Conservation (phyloP, 2,888 invertebrate species). For the Calliphora vomitoria region DNA sequence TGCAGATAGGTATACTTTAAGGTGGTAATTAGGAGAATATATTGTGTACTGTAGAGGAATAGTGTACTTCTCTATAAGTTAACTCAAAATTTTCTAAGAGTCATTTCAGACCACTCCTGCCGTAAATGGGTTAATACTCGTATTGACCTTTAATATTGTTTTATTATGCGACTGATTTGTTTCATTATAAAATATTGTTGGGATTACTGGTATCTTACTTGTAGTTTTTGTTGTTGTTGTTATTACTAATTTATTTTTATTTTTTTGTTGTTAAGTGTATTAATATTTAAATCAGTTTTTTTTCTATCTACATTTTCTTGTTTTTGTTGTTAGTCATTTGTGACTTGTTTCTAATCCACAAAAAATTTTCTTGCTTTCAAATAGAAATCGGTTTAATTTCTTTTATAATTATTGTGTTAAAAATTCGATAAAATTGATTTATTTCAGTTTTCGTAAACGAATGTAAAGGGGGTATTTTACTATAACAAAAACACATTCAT, state of each 20-base stretch:
- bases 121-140: constrained; percentile 30
- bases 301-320: constrained; percentile 65
- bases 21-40: too few relatives aligned
- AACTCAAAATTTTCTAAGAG: too few relatives aligned
- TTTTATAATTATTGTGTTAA: constrained; percentile 76
- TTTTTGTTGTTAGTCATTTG: constrained; percentile 59
- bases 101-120: too few relatives aligned
- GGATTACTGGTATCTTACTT: constrained; percentile 43
- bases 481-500: not conserved
- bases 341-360: constrained; percentile 39
- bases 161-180: constrained; percentile 67
- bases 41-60: too few relatives aligned
- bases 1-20: too few relatives aligned
- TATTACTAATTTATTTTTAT: constrained; percentile 76
- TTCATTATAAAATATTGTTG: constrained; percentile 22
- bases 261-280: constrained; percentile 65
- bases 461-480: not conserved
- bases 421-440: constrained; percentile 83
- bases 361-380: constrained; percentile 37
- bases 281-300: constrained; percentile 70
- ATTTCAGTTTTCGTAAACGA: constrained; percentile 71
- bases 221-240: constrained; percentile 51
- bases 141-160: constrained; percentile 37
- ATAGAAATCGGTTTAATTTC: constrained; percentile 70
- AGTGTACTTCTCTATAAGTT: too few relatives aligned